Base-by-base conservation (phyloP, 2,888 invertebrate genomes). In the Callinectes sapidus region DNA sequence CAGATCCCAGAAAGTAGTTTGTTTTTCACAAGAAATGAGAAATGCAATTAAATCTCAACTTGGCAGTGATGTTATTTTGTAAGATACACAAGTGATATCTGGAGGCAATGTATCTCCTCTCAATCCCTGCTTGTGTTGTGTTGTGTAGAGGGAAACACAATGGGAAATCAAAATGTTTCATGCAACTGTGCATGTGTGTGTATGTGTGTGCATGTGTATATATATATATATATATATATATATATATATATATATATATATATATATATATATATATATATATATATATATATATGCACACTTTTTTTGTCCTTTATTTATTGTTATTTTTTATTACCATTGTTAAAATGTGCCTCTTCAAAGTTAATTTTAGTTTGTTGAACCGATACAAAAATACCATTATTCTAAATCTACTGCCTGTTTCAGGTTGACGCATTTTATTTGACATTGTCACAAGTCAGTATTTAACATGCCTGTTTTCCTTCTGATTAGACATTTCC, bases 231-330 rank as follows among this genome's bases (percentile, higher is more conserved):
- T 90, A 71, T 71, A 71, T 61, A 71, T 77, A 77, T 90, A 77
- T 90, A 90, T 90, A 77, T 90, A 90, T 90, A 90, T 85, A 85
- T 90, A 85, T 90, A 85, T 85, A 85, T 90, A 90, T 85, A 71
- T 90, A 85, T 85, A 48, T 85, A 85, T 48, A 90, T 85, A 90
- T 42, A 85, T 85, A 90, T 90, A 85, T 85, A 81, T 90, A 77
- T 66, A 90, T 66, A 66, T 66, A 66, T 71, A 66, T 48, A 48
- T 48, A 48, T 48, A 48, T 48, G 10, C 10, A 48, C 10, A 48
- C 10, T 8, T 48, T 48, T 48, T 10, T 6, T 6, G 2, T 6
- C 6, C 42, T 48, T 10, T 81, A 13, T 35, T 42, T 77, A 14
- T 39, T 61, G 18, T 61, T 23, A 8, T 28, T 71, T 71, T 71